Evolutionary conservation across 2,797 vertebrate genomes (phyloP).

Genomic region (Eulemur mongoz): DNA sequence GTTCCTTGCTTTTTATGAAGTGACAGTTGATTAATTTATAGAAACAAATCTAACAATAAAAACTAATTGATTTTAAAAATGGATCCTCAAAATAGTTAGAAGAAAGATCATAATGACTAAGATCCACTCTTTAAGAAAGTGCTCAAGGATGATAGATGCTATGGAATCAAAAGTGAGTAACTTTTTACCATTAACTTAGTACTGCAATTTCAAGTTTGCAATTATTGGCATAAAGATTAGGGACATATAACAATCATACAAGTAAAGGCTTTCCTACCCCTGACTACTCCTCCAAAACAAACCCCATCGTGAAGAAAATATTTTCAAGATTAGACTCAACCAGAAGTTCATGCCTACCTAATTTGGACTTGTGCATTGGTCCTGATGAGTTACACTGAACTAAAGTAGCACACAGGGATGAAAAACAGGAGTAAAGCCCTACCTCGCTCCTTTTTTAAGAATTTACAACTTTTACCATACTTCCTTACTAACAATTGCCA

Average conservation of each 20-base stretch:
- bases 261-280: background rate
- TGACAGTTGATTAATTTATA: background rate
- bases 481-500: background rate
- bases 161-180: background rate
- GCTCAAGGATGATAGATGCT: background rate
- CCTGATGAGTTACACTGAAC: background rate
- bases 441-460: background rate
- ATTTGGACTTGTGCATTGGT: background rate
- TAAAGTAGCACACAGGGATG: background rate
- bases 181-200: conserved; percentile 17
- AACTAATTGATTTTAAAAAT: conserved; percentile 1
- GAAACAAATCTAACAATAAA: conserved; percentile 23
- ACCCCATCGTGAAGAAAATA: conserved; percentile 23
- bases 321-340: background rate
- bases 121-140: background rate
- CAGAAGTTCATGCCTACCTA: background rate
- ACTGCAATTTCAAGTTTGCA: background rate
- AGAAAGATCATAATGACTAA: conserved; percentile 3
- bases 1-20: background rate
- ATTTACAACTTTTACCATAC: background rate
- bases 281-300: conserved; percentile 17
- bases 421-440: background rate
- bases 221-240: background rate
- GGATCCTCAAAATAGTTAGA: background rate
- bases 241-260: background rate